Evolutionary conservation across 2,113 vertebrate species (phyloP).

Genomic region (Sprattus sprattus): DNA sequence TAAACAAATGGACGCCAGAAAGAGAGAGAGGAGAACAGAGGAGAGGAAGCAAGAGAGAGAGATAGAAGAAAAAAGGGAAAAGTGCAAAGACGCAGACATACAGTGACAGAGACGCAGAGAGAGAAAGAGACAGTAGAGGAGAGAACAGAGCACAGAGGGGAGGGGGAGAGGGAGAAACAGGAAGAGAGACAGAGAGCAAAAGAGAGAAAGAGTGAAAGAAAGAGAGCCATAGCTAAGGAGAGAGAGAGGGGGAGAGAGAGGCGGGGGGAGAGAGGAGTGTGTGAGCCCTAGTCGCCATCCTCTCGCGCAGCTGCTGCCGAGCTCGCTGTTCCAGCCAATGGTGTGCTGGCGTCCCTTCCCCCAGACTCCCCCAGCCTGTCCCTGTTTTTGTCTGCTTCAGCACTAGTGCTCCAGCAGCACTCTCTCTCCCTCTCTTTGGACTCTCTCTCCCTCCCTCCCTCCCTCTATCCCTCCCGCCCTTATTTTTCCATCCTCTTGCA

Average conservation of each 20-base stretch:
- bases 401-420: background rate
- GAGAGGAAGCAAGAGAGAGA: background rate
- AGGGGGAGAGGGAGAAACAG: constrained; percentile 8
- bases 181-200: background rate
- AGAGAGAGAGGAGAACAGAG: background rate
- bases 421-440: constrained; percentile 18
- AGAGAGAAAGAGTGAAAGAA: background rate
- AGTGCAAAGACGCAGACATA: background rate
- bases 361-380: background rate
- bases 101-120: background rate
- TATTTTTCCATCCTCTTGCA: constrained; percentile 68
- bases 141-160: background rate
- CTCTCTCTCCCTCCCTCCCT: constrained; percentile 6
- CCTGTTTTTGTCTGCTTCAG: constrained; percentile 12
- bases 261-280: background rate
- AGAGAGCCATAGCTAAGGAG: background rate
- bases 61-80: background rate
- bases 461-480: constrained; percentile 33
- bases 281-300: constrained; percentile 37
- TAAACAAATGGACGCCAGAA: constrained; percentile 35
- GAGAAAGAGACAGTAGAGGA: background rate
- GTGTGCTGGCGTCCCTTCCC: constrained; percentile 42
- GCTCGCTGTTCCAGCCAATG: constrained; percentile 62
- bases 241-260: background rate
- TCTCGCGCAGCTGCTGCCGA: constrained; percentile 56